Evolutionary conservation across 2,888 invertebrate genomes (phyloP).

Genomic region (Ornithoptera priamus): DNA sequence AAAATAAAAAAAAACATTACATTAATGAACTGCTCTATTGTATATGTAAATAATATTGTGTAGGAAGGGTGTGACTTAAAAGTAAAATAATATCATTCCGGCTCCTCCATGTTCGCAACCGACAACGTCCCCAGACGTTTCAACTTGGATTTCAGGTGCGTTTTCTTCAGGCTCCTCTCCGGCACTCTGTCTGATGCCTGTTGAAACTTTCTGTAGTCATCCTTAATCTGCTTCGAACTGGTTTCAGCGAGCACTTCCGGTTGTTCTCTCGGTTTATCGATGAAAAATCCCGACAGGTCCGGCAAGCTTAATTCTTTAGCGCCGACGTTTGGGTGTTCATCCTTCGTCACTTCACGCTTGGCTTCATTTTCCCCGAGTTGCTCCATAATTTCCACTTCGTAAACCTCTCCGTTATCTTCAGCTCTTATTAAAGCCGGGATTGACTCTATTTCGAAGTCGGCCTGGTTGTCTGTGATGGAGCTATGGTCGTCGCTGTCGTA

Average conservation of each 20-base stretch:
- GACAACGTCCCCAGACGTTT: constrained; percentile 50
- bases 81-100: not conserved
- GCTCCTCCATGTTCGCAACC: constrained; percentile 45
- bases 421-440: constrained; percentile 38
- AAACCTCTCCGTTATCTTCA: constrained; percentile 32
- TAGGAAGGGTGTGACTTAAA: not conserved
- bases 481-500: not conserved
- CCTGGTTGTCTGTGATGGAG: constrained; percentile 13
- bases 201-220: not conserved
- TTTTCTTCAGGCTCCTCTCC: constrained; percentile 41
- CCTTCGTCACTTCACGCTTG: constrained; percentile 3
- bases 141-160: constrained; percentile 47
- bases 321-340: not conserved
- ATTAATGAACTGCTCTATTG: not conserved
- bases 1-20: too few species aligned
- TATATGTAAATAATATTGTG: not conserved
- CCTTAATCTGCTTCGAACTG: not conserved
- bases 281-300: not conserved
- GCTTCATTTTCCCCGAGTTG: constrained; percentile 32
- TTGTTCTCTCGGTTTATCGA: not conserved
- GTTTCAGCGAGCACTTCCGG: not conserved
- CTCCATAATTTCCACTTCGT: constrained; percentile 46
- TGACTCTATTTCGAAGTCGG: constrained; percentile 36
- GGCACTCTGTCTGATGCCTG: not conserved
- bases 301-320: not conserved